A percentile compares a stretch with the other conserved stretches of the same genome.
Evolutionary conservation across 2,888 invertebrate species (phyloP).

Genomic region (Scaptomyza tumidula): DNA sequence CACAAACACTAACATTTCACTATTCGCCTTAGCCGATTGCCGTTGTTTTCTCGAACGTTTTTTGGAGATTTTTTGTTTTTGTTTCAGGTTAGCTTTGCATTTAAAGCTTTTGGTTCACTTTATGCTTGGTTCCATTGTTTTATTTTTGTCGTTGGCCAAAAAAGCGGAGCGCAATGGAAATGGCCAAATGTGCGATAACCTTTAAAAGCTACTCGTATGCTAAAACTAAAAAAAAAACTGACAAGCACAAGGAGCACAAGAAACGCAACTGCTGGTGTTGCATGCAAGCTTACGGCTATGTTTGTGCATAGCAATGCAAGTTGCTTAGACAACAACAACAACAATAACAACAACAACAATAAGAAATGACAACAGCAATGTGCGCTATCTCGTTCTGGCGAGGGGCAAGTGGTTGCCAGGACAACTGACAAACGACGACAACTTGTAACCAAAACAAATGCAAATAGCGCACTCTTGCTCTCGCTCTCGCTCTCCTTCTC

Average conservation of each 20-base stretch:
- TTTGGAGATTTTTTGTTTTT: slow-evolving; percentile 16
- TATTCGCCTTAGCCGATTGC: slow-evolving; percentile 33
- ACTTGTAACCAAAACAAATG: slow-evolving; percentile 75
- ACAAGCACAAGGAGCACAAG: slow-evolving; percentile 43
- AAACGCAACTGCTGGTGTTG: slow-evolving; percentile 21
- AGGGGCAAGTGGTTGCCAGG: slow-evolving; percentile 55
- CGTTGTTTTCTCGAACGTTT: slow-evolving; percentile 29
- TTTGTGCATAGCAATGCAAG: slow-evolving; percentile 57
- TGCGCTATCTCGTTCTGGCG: slow-evolving; percentile 33
- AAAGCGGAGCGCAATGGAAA: slow-evolving; percentile 44
- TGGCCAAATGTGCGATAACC: slow-evolving; percentile 67
- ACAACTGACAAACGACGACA: slow-evolving; percentile 70
- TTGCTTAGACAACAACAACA: slow-evolving; percentile 64
- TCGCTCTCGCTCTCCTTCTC: not conserved
- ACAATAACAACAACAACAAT: slow-evolving; percentile 31
- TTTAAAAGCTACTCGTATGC: slow-evolving; percentile 72
- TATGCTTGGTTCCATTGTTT: slow-evolving; percentile 25
- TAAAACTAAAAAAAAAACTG: slow-evolving; percentile 72
- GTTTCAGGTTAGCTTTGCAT: slow-evolving; percentile 41
- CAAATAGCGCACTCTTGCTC: slow-evolving; percentile 49
- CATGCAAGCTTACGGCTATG: slow-evolving; percentile 7
- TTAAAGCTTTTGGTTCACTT: slow-evolving; percentile 51
- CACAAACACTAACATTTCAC: slow-evolving; percentile 29
- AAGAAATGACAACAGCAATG: slow-evolving; percentile 40
- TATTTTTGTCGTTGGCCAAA: slow-evolving; percentile 16